Evolutionary conservation across 2,113 vertebrate genomes (phyloP), one percentile per base, ranked within the genome.

Genomic region (Lampris megalopsis): DNA sequence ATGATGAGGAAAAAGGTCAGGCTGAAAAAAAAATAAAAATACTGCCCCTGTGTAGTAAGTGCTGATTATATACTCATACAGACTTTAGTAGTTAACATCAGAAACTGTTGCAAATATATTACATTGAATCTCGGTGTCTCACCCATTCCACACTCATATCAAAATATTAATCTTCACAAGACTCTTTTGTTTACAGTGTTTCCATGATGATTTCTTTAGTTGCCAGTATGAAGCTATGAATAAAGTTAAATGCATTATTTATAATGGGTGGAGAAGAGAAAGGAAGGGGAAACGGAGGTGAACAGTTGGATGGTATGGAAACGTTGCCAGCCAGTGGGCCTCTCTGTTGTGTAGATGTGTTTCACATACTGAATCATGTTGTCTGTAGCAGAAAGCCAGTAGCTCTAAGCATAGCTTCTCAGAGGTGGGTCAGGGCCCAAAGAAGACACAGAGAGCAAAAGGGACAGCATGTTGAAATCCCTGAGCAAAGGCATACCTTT

Each of bases 141-240:
- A 45, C 7, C 7, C 43, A 45, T 50, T 4, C 1, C 7, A 53
- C 43, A 58, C 5, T 43, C 5, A 24, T 59, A n/a, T 7, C 53
- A 66, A 48, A 8, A 47, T 57, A 24, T 37, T 48, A 42, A 68
- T 50, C 8, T 62, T 10, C 42, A 47, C 67, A 79, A 72, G 10
- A 40, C 9, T 24, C 24, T 37, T 52, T 43, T 13, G 48, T 53
- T 37, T 9, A 45, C 7, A 24, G 24, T 68, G n/a, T 68, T 24
- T 45, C 41, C 47, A 45, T 45, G 7, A 45, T 13, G n/a, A 2
- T 1, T 3, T 36, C 3, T 9, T 13, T n/a, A 36, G 43, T 43
- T 24, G 13, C 37, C 40, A 40, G 41, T 62, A 41, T 48, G 40
- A 62, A 13, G 13, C 24, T 10, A 7, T 5, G 43, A 45, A 7